A percentile compares a stretch with the other conserved stretches of the same genome.
These are phyloP conservation scores for Myotis myotis DNA, from an alignment of 2,797 vertebrate species.

Conservation along the genomic window DNA sequence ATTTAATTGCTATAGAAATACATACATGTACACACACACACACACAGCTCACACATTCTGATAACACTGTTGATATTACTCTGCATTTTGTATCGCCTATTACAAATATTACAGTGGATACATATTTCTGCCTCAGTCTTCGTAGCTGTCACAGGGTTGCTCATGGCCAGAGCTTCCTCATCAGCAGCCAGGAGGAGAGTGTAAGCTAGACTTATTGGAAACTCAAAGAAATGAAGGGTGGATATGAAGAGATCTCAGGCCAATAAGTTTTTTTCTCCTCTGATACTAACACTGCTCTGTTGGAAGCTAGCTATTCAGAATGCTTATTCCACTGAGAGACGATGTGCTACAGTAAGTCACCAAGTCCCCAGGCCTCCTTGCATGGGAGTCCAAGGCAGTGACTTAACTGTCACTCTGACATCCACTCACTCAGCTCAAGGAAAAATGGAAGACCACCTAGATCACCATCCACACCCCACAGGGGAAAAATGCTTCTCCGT, in stretches of 20 bases:
- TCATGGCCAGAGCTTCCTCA: neutral
- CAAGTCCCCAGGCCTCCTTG: neutral
- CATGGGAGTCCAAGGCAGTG: neutral
- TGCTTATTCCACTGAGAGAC: neutral
- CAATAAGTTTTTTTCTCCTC: neutral
- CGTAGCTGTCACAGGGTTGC: neutral
- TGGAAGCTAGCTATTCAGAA: neutral
- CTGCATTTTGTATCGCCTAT: neutral
- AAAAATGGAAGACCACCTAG: neutral
- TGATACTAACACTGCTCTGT: neutral
- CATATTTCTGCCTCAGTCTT: neutral
- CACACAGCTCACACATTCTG: neutral
- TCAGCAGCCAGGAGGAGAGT: neutral
- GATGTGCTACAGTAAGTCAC: neutral
- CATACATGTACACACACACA: neutral
- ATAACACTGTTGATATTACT: neutral
- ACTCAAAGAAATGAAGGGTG: neutral
- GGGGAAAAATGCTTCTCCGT: neutral
- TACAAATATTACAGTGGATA: neutral
- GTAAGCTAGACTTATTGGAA: neutral
- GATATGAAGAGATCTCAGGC: neutral
- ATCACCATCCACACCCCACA: neutral
- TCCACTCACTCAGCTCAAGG: neutral
- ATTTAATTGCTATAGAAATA: neutral
- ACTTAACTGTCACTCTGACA: neutral